Evolutionary conservation across 2,113 vertebrate species (phyloP).

Genomic region (Dromaius novaehollandiae): DNA sequence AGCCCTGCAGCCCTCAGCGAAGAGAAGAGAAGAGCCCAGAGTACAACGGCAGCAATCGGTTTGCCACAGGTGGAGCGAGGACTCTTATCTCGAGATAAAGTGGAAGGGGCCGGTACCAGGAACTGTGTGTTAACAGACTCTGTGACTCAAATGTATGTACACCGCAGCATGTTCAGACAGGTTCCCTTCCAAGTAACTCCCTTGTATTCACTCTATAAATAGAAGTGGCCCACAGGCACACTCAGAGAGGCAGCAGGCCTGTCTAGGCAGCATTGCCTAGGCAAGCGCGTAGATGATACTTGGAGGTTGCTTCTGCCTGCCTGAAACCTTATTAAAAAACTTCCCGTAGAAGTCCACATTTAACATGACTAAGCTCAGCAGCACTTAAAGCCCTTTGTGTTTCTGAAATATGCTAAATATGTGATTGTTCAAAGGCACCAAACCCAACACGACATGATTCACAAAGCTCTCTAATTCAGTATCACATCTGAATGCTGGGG

Average conservation of each 20-base stretch:
- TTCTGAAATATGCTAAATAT: not conserved
- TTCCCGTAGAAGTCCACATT: not conserved
- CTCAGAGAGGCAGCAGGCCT: not conserved
- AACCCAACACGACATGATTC: not conserved
- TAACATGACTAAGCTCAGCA: not conserved
- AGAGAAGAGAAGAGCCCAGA: not conserved
- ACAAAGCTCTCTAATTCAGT: not conserved
- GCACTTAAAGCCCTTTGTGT: not conserved
- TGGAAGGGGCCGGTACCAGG: slow-evolving; percentile 41
- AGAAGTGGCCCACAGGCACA: not conserved
- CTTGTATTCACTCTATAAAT: slow-evolving; percentile 12
- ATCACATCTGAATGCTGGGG: not conserved
- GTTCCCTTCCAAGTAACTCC: slow-evolving; percentile 32
- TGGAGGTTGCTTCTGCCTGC: not conserved
- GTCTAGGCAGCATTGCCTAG: not conserved
- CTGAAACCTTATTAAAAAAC: not conserved
- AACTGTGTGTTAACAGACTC: slow-evolving; percentile 29
- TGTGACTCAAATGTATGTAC: slow-evolving; percentile 55
- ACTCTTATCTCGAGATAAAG: slow-evolving; percentile 52
- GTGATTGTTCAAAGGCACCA: not conserved
- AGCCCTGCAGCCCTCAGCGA: not conserved
- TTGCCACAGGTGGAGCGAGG: slow-evolving; percentile 7
- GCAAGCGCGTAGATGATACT: not conserved
- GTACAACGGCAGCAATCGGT: not conserved
- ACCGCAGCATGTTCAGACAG: not conserved